Base-by-base conservation (phyloP, 2,888 invertebrate species). In the Lamellibrachia columna region DNA sequence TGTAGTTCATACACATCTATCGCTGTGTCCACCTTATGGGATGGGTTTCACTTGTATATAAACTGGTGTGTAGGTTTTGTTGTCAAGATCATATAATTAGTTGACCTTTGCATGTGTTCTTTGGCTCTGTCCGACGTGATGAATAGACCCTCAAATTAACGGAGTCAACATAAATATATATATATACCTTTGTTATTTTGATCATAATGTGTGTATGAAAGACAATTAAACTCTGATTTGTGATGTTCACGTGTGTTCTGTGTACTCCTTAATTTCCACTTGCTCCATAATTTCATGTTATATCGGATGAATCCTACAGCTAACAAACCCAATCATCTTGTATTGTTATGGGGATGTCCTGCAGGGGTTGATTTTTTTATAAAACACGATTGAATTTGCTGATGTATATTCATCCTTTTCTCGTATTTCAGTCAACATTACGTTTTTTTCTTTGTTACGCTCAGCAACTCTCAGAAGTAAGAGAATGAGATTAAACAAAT, bases 121-220 rank as follows among this genome's bases (percentile, higher is more conserved):
- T 75, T 75, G 75, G 22, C 75, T 75, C n/a, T 75, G 75, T 75
- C 2, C 2, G 75, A 75, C 2, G 75, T 75, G 75, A 75, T 75
- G 75, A 75, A 75, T 75, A 75, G 75, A 75, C 75, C 75, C 15
- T 75, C 75, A 75, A 22, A 75, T 75, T 75, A 58, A 58, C 7
- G 75, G 75, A 75, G 75, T 15, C 58, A 3, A 3, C 15, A 75
- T 75, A 75, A 22, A 75, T 22, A 75, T 75, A 75, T 11, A 11
- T 75, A 75, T 75, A 75, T 75, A 75, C 75, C 75, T 75, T 75
- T 75, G 75, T 75, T 75, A 75, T 75, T 75, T 75, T 75, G 75
- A 75, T 15, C n/a, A n/a, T 75, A 75, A 75, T 75, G 75, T 75
- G 75, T 75, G 22, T 75, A 75, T 22, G 22, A 75, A 6, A 15